Base-by-base conservation (phyloP, 2,797 vertebrate genomes). In the Somateria mollissima region DNA sequence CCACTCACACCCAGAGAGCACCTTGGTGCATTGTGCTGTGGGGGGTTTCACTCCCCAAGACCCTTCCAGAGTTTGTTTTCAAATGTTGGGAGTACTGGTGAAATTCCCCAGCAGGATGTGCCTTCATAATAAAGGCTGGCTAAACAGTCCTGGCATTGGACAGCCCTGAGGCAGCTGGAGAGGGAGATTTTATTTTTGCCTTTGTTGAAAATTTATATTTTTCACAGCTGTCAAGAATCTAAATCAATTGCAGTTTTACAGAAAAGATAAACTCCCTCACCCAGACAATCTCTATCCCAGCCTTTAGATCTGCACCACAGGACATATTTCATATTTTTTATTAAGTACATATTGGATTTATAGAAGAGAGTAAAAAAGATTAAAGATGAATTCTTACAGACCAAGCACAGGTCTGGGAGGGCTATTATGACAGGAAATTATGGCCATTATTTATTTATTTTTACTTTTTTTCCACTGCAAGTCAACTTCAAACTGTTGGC, bases 311-410 rank as follows among this genome's bases (percentile, higher is more conserved):
- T 97, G 94, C 93, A 92, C 95, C 91, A 94, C 82, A 85, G 91
- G 82, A 88, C 95, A 81, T 95, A 96, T 96, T 97, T 97, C 94
- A 97, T 95, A 93, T 84, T 94, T 96, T 94, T 97, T 97, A 97
- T 96, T 97, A 97, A 97, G 94, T 93, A 95, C 92, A 92, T 96
- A 97, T 94, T 97, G 96, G 79, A 96, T 96, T 96, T 97, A 95
- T 95, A 92, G 94, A 93, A 95, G 90, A 93, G 94, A 95, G 91
- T 92, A 90, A 96, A 89, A 96, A 94, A 92, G 93, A 96, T 95
- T 94, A 92, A 96, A 92, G 95, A 91, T 95, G 87, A 96, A 94
- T 95, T 95, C 93, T 96, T 90, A 92, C 81, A 89, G 94, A 94
- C 82, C 83, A 92, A 89, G 90, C 93, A 70, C 87, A 91, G 94